phyloP scores from a whole-genome alignment of 1,140 invertebrate species.

The Ooceraea biroi region DNA sequence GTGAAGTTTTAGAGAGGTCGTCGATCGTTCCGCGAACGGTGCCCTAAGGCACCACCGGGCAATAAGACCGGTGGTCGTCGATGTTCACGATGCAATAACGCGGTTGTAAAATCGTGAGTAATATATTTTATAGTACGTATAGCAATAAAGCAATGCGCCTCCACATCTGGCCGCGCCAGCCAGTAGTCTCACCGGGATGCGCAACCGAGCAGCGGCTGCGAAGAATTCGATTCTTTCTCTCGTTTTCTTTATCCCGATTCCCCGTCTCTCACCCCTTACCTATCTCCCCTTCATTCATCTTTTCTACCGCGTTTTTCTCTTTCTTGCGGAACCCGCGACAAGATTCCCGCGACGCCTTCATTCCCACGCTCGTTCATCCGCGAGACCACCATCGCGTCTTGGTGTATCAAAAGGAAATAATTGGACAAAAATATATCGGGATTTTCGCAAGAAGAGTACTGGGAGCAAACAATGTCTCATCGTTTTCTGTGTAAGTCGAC shows the following conservation, averaged over 20 bases:
- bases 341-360: constrained; percentile 42
- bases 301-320: not conserved
- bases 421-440: not conserved
- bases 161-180: constrained; percentile 61
- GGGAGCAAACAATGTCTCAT: not conserved
- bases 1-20: constrained; percentile 52
- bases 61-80: constrained; percentile 39
- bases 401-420: constrained; percentile 10
- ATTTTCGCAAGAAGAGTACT: not conserved
- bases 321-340: constrained; percentile 17
- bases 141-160: constrained; percentile 64
- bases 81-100: constrained; percentile 70
- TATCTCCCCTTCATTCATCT: constrained; percentile 56
- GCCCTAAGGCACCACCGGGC: constrained; percentile 18
- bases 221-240: constrained; percentile 41
- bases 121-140: constrained; percentile 68
- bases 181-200: constrained; percentile 49
- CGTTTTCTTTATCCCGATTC: constrained; percentile 32
- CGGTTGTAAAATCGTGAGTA: constrained; percentile 67
- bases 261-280: too few species aligned
- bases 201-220: not conserved
- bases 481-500: constrained; percentile 2
- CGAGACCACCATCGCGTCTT: too few species aligned
- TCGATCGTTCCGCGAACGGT: constrained; percentile 54
- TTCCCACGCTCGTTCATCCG: constrained; percentile 40